phyloP scores from a whole-genome alignment of 2,113 vertebrate species.

The Cyanoderma ruficeps region DNA sequence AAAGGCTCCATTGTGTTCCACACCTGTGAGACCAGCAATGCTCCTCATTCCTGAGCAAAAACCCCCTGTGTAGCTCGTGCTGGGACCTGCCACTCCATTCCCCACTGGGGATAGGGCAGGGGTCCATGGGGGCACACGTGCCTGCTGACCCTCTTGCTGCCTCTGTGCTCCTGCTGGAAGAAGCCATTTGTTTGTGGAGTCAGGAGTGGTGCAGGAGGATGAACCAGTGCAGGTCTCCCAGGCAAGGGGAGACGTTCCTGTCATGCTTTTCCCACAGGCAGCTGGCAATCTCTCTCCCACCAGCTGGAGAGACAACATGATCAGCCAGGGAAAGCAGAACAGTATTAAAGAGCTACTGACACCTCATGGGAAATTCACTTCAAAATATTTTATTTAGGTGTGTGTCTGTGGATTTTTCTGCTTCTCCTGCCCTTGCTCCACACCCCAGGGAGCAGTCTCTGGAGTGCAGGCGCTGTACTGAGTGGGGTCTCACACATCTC shows the following conservation, averaged over 20 bases:
- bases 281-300: neutral
- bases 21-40: neutral
- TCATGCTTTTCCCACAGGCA: neutral
- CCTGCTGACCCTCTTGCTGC: neutral
- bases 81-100: neutral
- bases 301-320: neutral
- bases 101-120: accelerated
- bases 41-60: neutral
- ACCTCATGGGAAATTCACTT: constrained; percentile 1
- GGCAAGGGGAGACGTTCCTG: neutral
- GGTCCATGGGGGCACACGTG: accelerated
- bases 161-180: neutral
- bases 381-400: neutral
- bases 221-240: neutral
- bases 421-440: neutral
- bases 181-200: neutral
- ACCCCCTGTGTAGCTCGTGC: accelerated
- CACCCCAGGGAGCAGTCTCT: neutral
- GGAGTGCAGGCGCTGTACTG: neutral
- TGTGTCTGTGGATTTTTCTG: neutral
- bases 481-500: accelerated
- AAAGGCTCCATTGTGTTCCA: neutral
- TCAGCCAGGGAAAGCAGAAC: neutral
- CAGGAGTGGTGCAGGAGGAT: neutral
- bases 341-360: neutral